A percentile compares a stretch with the other conserved stretches of the same genome.
These are phyloP conservation scores for Nemotelus nigrinus DNA, from an alignment of 2,888 invertebrate genomes.

Conservation along the genomic window DNA sequence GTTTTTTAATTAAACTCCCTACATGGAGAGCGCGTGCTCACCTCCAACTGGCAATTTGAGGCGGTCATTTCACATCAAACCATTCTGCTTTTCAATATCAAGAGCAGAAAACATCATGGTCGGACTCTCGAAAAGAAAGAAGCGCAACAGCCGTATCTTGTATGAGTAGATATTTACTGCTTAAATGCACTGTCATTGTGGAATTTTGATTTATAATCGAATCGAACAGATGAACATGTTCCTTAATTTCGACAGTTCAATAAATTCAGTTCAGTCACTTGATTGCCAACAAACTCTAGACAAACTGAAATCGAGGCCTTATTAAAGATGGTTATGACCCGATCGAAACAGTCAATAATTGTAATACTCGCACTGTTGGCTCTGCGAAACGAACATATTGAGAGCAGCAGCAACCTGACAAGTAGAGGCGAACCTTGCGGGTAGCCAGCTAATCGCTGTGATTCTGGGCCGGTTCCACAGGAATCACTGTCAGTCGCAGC, in stretches of 20 bases:
- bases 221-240: constrained; percentile 37
- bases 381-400: no score
- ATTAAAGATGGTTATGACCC: background rate
- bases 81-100: background rate
- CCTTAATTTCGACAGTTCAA: constrained; percentile 32
- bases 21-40: constrained; percentile 45
- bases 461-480: no score
- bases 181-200: constrained; percentile 43
- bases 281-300: constrained; percentile 2
- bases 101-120: background rate
- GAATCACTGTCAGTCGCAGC: no score
- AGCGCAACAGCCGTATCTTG: background rate
- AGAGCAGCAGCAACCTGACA: background rate
- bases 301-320: constrained; percentile 28
- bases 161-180: background rate
- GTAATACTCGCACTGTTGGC: no score
- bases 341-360: no score
- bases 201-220: constrained; percentile 43
- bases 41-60: constrained; percentile 40
- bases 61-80: constrained; percentile 8
- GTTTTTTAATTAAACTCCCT: constrained; percentile 40
- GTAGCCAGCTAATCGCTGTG: background rate
- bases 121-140: background rate
- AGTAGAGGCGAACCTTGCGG: constrained; percentile 18
- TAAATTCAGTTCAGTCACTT: constrained; percentile 32